Evolutionary conservation across 2,113 vertebrate genomes (phyloP).

Genomic region (Phyllopteryx taeniolatus): DNA sequence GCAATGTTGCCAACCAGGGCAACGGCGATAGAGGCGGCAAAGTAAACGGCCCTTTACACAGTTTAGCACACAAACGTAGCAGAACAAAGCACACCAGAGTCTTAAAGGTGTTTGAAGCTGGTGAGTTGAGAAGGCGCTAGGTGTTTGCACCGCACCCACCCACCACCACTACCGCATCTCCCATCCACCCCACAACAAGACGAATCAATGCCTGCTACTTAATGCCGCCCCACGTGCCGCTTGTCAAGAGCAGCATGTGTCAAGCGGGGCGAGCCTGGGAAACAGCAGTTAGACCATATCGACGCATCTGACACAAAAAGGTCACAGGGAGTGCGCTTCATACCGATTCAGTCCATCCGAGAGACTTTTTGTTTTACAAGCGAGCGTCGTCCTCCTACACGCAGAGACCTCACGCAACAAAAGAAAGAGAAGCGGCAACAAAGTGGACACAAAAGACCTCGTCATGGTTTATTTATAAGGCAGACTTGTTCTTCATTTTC

Average conservation of each 20-base stretch:
- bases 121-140: not conserved
- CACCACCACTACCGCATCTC: not conserved
- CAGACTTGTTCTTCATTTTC: not conserved
- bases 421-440: not conserved
- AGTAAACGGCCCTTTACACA: not conserved
- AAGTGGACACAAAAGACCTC: not conserved
- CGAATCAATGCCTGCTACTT: not conserved
- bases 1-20: not conserved
- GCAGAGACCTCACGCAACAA: not conserved
- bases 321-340: constrained; percentile 31
- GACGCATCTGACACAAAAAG: constrained; percentile 52
- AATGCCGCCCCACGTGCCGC: constrained; percentile 8
- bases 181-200: not conserved
- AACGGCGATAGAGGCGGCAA: not conserved
- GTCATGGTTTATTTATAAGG: not conserved
- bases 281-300: constrained; percentile 33
- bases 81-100: not conserved
- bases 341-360: not conserved
- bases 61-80: not conserved
- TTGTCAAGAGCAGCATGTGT: constrained; percentile 21
- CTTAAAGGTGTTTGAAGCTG: not conserved
- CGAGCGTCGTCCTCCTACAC: not conserved
- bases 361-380: not conserved
- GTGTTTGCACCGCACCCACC: not conserved
- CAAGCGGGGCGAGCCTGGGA: constrained; percentile 12